These are phyloP conservation scores for Rhyzopertha dominica DNA, from an alignment of 1,140 invertebrate species.

Conservation along the genomic window DNA sequence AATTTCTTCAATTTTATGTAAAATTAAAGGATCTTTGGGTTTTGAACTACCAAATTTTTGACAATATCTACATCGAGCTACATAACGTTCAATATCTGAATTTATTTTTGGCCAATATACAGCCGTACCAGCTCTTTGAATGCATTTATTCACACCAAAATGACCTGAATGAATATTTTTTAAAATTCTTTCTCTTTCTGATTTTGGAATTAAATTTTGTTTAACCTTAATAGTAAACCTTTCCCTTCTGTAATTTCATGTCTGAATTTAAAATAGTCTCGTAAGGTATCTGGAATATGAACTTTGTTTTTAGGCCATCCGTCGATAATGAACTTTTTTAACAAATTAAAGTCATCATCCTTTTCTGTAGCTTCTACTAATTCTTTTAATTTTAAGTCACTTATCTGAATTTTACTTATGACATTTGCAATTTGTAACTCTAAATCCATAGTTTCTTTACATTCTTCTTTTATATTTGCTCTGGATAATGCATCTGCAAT, in stretches of 20 bases:
- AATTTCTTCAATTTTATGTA: no score
- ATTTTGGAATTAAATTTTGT: slow-evolving; percentile 3
- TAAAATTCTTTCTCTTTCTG: no score
- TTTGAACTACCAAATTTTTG: no score
- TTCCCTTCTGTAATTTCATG: neutral
- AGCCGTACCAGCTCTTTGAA: no score
- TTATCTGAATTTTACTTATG: slow-evolving; percentile 18
- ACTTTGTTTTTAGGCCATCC: slow-evolving; percentile 40
- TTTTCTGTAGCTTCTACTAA: slow-evolving; percentile 25
- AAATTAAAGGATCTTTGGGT: no score
- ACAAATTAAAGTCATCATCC: slow-evolving; percentile 30
- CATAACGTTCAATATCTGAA: no score
- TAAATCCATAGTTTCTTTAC: slow-evolving; percentile 17
- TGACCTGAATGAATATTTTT: no score
- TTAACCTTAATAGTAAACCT: slow-evolving; percentile 1
- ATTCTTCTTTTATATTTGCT: neutral
- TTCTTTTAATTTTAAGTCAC: slow-evolving; percentile 23
- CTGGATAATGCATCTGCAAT: slow-evolving; percentile 46
- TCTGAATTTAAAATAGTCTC: slow-evolving; percentile 1
- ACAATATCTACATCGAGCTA: no score
- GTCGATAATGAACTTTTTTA: slow-evolving; percentile 22
- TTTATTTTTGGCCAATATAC: no score
- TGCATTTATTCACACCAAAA: no score
- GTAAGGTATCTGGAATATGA: neutral
- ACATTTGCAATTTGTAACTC: slow-evolving; percentile 7